Base-by-base conservation (phyloP, 1,140 invertebrate genomes). In the Eueides isabella region DNA sequence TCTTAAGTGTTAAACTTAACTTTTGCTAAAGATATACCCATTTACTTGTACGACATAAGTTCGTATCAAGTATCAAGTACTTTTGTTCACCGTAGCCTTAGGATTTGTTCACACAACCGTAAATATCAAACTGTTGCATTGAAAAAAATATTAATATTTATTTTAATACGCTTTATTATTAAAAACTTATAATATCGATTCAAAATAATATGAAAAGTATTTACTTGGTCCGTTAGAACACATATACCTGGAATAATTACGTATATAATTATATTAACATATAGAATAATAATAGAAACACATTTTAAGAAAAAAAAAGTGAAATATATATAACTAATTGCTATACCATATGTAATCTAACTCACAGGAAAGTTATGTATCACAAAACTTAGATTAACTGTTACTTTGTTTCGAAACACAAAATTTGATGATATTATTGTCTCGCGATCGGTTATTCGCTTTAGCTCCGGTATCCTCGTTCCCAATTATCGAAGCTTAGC, bases 401-500 rank as follows among this genome's bases (percentile, higher is more conserved):
- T 23, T 26, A 6, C 44, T 48, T 26, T 19, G 44, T 48, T 9
- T 23, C 6, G 44, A 55, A 55, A 44, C 2, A 44, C 41, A n/a
- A n/a, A 55, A 55, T 3, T 23, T 26, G 16, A 2, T 19, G 23
- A 1, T 62, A 62, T 62, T 14, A 62, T 28, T 28, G 28, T 62
- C 26, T 29, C 16, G 44, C 61, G 61, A 12, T 14, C 26, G 61
- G 5, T 62, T 0, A 62, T 29, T 62, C 28, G 28, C 29, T 30
- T 62, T 62, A 62, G 26, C 61, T 11, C 6, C 44, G n/a, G 61
- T 29, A 62, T 62, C 61, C 12, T 5, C 30, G 61, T 30, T 6
- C 26, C 61, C 61, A 62, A 62, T 62, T 62, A 62, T 62, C 61
- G 28, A 2, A 23, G 61, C 61, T 62, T 62, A 62, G 29, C 61